Evolutionary conservation across 2,113 vertebrate genomes (phyloP).

Genomic region (Calypte anna): DNA sequence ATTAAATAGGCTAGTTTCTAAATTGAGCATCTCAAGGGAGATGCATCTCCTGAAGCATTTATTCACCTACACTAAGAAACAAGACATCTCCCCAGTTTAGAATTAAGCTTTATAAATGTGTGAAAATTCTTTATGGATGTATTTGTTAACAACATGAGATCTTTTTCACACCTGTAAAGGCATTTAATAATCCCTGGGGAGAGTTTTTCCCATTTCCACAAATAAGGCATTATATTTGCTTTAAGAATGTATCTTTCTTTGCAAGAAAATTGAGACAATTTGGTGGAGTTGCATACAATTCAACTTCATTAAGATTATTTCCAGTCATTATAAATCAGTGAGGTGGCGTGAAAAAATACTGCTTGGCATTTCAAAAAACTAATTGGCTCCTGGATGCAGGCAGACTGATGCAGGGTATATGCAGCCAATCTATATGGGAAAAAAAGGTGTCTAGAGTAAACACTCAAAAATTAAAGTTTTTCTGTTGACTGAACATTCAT

Average conservation of each 20-base stretch:
- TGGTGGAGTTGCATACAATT: too few species aligned
- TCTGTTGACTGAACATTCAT: conserved; percentile 48
- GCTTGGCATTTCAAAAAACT: not conserved
- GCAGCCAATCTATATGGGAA: not conserved
- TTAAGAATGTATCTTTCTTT: not conserved
- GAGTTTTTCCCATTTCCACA: not conserved
- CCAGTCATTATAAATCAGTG: conserved; percentile 43
- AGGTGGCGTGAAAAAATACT: not conserved
- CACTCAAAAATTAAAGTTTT: conserved; percentile 42
- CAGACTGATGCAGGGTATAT: not conserved
- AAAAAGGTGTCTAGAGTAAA: conserved; percentile 5
- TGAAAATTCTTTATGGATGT: conserved; percentile 44
- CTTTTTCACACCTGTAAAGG: conserved; percentile 35
- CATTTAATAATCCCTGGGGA: conserved; percentile 35
- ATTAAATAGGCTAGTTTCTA: conserved; percentile 42
- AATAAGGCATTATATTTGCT: not conserved
- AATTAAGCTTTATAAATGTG: conserved; percentile 24
- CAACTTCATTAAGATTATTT: conserved; percentile 28
- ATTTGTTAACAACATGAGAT: conserved; percentile 46
- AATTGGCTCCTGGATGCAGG: not conserved
- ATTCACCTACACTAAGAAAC: conserved; percentile 1
- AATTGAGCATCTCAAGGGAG: not conserved
- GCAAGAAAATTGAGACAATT: too few species aligned
- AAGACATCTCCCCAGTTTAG: not conserved
- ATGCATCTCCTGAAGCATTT: not conserved